Evolutionary conservation across 2,113 vertebrate genomes (phyloP).

Genomic region (Noturus placidus): DNA sequence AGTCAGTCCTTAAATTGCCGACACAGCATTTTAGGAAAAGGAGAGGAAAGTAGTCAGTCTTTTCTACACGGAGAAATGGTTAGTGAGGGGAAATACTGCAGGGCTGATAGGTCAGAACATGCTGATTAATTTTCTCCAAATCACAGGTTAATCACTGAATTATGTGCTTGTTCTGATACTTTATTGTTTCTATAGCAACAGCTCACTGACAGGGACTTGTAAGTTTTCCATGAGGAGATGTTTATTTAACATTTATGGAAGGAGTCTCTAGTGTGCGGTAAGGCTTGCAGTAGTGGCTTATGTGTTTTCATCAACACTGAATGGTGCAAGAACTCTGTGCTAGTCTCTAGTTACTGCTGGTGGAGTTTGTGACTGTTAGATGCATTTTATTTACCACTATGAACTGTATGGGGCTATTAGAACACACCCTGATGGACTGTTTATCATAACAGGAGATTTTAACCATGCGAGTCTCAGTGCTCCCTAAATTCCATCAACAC

Average conservation of each 20-base stretch:
- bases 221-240: too few relatives aligned
- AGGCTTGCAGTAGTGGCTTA: too few relatives aligned
- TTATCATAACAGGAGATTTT: too few relatives aligned
- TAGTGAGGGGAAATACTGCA: neutral
- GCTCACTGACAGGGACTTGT: neutral
- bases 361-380: too few relatives aligned
- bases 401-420: too few relatives aligned
- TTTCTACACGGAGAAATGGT: neutral
- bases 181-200: neutral
- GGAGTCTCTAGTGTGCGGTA: neutral
- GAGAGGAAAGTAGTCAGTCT: neutral
- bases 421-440: too few relatives aligned
- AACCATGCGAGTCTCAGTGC: too few relatives aligned
- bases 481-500: too few relatives aligned
- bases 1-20: neutral
- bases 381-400: too few relatives aligned
- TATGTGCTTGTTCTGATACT: neutral
- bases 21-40: slow-evolving; percentile 5
- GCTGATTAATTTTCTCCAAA: neutral
- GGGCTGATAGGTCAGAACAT: neutral
- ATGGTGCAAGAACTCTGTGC: too few relatives aligned
- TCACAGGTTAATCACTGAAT: neutral
- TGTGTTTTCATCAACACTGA: too few relatives aligned
- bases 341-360: too few relatives aligned
- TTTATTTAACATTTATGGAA: neutral